phyloP scores from a whole-genome alignment of 2,113 vertebrate genomes.

The Accipiter virgatus region DNA sequence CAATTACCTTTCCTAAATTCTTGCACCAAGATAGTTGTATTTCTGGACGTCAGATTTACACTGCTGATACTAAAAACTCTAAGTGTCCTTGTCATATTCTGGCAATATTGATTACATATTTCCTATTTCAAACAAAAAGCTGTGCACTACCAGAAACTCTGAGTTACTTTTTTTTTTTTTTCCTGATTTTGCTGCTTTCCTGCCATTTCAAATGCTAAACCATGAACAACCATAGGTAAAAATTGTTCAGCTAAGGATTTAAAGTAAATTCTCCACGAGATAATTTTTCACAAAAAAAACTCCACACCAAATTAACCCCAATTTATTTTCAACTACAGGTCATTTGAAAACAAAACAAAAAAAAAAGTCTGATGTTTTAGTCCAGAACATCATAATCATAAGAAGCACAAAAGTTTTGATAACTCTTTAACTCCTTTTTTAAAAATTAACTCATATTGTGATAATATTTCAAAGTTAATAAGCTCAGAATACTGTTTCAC shows the following conservation, averaged over 20 bases:
- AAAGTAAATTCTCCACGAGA: neutral
- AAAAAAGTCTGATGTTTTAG: neutral
- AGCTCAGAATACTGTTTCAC: neutral
- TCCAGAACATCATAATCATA: neutral
- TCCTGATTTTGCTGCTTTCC: neutral
- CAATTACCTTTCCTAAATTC: neutral
- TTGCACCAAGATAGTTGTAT: neutral
- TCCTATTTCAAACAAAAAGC: neutral
- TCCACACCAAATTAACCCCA: neutral
- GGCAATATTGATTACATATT: neutral
- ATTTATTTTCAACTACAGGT: neutral
- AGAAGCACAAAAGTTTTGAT: neutral
- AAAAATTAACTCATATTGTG: neutral
- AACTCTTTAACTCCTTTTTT: neutral
- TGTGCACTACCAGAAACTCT: neutral
- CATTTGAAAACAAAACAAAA: neutral
- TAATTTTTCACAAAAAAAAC: neutral
- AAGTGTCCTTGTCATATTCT: neutral
- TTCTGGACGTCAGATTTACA: neutral
- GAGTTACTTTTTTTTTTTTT: neutral
- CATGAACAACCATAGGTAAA: neutral
- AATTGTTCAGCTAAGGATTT: neutral
- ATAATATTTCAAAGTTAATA: neutral
- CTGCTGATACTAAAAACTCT: neutral
- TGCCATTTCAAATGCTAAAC: neutral